phyloP scores from a whole-genome alignment of 1,140 invertebrate genomes.

The Zaprionus davidi region DNA sequence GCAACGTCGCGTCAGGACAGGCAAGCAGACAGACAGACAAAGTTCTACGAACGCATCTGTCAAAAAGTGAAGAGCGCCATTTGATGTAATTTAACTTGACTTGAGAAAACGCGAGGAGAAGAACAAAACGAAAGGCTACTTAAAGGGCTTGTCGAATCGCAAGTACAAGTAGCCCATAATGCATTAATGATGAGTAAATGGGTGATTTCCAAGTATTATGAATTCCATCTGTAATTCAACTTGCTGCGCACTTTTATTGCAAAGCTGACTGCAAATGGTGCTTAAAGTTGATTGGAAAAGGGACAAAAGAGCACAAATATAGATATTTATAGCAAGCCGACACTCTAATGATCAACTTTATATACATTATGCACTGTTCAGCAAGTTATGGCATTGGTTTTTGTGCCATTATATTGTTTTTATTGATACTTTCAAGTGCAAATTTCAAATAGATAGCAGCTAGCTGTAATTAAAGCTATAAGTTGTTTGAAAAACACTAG shows the following conservation, averaged over 20 bases:
- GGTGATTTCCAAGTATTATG: conserved; percentile 9
- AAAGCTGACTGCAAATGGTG: conserved; percentile 3
- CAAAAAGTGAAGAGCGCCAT: conserved; percentile 12
- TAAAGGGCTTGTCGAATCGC: background rate
- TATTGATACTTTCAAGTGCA: conserved; percentile 10
- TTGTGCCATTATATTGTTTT: background rate
- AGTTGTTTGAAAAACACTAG: too few relatives aligned
- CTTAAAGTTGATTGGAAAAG: background rate
- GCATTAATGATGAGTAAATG: conserved; percentile 10
- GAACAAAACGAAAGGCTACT: conserved; percentile 1
- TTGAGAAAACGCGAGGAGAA: background rate
- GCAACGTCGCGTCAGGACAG: too few relatives aligned
- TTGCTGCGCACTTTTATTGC: conserved; percentile 15
- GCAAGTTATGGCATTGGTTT: background rate
- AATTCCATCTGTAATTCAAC: conserved; percentile 11
- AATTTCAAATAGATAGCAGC: background rate
- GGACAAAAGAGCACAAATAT: background rate
- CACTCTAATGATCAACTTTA: background rate
- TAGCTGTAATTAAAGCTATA: background rate
- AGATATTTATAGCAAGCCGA: background rate
- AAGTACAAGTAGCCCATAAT: conserved; percentile 8
- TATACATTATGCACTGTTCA: background rate
- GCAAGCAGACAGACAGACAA: background rate
- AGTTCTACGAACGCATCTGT: conserved; percentile 10
- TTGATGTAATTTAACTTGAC: conserved; percentile 13